Evolutionary conservation across 1,140 invertebrate genomes (phyloP), one percentile per base, ranked within the genome.

Genomic region (Holcopasites calliopsidis): DNA sequence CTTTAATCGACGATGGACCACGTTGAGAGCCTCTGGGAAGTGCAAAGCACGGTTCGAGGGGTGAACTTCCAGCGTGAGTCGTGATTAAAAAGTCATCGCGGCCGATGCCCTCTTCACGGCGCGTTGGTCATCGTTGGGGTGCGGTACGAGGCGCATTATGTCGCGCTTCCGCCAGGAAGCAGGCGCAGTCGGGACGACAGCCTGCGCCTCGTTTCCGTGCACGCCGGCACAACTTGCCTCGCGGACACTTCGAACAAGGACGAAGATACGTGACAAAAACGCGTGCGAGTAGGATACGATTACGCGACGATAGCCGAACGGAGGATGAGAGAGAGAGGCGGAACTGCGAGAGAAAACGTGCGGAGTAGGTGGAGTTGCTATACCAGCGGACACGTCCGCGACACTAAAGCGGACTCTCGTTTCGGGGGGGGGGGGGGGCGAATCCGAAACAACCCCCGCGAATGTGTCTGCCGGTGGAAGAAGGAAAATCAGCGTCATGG

Each of bases 31-130:
- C 69, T 54, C 76, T 78, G 76, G 33, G 49, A n/a, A 58, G 33
- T 26, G 54, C 31, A 58, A 69, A 26, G 38, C 42, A 38, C 21
- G 71, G 40, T 75, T 82, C 76, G 76, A 82, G 47, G 80, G 80
- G 76, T 76, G 61, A 68, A 77, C 23, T 74, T 77, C 49, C 50
- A 82, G 65, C 61, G 66, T 79, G 76, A 42, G 55, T 75, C 62
- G 76, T 78, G 80, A 83, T 84, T 84, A 77, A 84, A 84, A 84
- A 84, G 79, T 84, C 69, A 84, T 84, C 65, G 74, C 69, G 82
- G 82, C 70, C 78, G 82, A 83, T 80, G 74, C 64, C 73, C 82
- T 84, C 78, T 84, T 84, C 82, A 78, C 74, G 82, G 83, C 78
- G 76, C 78, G 74, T 66, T 78, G 82, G 78, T 72, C 83, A 84